A percentile compares a stretch with the other conserved stretches of the same genome.
phyloP scores from a whole-genome alignment of 2,113 vertebrate genomes.

The Camarhynchus parvulus region DNA sequence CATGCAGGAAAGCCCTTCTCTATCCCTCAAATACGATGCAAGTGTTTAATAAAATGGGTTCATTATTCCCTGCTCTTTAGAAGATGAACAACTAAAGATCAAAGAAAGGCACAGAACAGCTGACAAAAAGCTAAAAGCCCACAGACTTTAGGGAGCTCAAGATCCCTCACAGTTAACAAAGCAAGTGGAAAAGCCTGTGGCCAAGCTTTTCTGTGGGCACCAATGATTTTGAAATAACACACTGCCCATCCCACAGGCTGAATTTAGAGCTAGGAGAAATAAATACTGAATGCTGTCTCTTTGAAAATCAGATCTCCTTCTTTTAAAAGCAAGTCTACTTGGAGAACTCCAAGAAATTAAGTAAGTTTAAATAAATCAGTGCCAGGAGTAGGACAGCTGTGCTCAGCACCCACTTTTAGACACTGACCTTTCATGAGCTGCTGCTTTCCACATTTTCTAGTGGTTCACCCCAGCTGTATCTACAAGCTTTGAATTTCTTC shows the following conservation, averaged over 20 bases:
- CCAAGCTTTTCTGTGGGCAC: neutral
- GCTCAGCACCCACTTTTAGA: neutral
- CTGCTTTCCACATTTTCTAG: neutral
- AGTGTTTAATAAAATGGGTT: conserved; percentile 23
- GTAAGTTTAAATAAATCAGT: neutral
- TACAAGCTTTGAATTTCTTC: neutral
- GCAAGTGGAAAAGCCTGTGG: neutral
- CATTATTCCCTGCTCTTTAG: neutral
- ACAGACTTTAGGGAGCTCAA: neutral
- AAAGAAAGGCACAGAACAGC: neutral
- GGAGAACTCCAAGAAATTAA: neutral
- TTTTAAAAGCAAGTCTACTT: neutral
- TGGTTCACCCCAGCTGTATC: neutral
- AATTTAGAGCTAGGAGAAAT: neutral
- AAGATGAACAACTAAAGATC: conserved; percentile 13
- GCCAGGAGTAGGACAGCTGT: neutral
- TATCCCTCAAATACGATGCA: neutral
- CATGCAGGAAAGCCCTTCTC: neutral
- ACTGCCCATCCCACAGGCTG: neutral
- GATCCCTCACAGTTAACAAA: neutral
- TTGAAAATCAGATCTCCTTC: neutral
- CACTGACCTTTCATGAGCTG: neutral
- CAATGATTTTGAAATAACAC: neutral
- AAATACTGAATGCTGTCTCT: neutral
- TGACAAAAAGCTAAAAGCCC: neutral